Evolutionary conservation across 2,888 invertebrate genomes (phyloP).

Genomic region (Dilophus febrilis): DNA sequence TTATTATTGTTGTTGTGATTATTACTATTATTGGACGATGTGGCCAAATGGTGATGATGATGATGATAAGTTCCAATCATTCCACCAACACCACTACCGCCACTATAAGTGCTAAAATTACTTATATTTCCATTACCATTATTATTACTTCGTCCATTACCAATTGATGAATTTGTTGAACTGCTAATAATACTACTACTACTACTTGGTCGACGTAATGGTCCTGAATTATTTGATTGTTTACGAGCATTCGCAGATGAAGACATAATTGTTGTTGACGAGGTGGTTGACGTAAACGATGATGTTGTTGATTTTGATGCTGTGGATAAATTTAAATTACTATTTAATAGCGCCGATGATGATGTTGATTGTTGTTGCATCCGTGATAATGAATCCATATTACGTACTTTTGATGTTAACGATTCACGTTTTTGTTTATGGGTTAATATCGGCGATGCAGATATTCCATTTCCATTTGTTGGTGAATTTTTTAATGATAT

Average conservation of each 20-base stretch:
- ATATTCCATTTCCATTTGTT: conserved; percentile 5
- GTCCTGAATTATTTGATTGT: conserved; percentile 14
- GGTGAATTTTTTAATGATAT: conserved; percentile 19
- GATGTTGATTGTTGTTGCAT: conserved; percentile 18
- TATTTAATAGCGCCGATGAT: conserved; percentile 9
- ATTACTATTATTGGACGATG: too few relatives aligned
- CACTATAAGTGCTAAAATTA: conserved; percentile 15
- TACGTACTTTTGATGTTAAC: conserved; percentile 33
- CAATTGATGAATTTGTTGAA: too few relatives aligned
- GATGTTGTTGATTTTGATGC: conserved; percentile 14
- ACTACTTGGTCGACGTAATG: conserved; percentile 23
- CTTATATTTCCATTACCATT: conserved; percentile 6
- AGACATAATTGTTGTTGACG: conserved; percentile 10
- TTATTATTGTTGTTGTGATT: too few relatives aligned
- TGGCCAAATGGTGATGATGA: too few relatives aligned
- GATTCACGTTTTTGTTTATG: conserved; percentile 32
- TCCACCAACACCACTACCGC: conserved; percentile 20
- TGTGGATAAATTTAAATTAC: conserved; percentile 8
- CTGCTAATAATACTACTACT: too few relatives aligned
- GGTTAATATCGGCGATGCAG: conserved; percentile 27
- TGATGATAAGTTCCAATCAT: conserved; percentile 7
- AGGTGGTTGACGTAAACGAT: conserved; percentile 10
- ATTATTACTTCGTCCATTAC: conserved; percentile 14
- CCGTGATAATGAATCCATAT: conserved; percentile 34
- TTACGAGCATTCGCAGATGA: conserved; percentile 13